phyloP scores from a whole-genome alignment of 1,140 invertebrate genomes.

The Calycopis cecrops region DNA sequence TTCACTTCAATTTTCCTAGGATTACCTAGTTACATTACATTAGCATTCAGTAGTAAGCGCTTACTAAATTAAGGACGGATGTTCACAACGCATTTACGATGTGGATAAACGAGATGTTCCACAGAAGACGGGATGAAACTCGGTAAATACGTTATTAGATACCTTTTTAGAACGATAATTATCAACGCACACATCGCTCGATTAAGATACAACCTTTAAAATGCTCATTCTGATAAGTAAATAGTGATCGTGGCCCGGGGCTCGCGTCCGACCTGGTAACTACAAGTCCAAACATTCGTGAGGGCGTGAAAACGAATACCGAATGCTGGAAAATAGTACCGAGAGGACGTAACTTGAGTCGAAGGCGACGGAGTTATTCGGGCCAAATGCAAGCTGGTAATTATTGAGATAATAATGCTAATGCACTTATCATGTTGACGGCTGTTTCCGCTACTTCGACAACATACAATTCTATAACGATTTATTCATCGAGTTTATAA shows the following conservation, averaged over 20 bases:
- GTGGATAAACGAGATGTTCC: constrained; percentile 21
- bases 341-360: constrained; percentile 49
- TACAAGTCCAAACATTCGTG: constrained; percentile 55
- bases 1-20: too few relatives aligned
- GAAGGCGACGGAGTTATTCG: constrained; percentile 58
- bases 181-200: constrained; percentile 45
- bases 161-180: constrained; percentile 44
- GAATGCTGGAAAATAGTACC: constrained; percentile 23
- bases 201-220: constrained; percentile 59
- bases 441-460: constrained; percentile 56
- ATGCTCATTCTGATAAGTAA: constrained; percentile 35
- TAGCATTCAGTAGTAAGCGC: constrained; percentile 28
- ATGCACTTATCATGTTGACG: constrained; percentile 72
- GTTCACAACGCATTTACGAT: constrained; percentile 22
- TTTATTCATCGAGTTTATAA: constrained; percentile 33
- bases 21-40: constrained; percentile 19
- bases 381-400: constrained; percentile 71
- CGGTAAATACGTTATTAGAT: constrained; percentile 17
- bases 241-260: not conserved
- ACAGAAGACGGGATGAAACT: constrained; percentile 3
- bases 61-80: constrained; percentile 27
- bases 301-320: constrained; percentile 22
- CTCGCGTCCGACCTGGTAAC: constrained; percentile 42
- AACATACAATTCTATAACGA: constrained; percentile 38
- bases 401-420: constrained; percentile 74